Percentiles rank a stretch among this genome's conserved stretches.
Evolutionary conservation across 2,113 vertebrate genomes (phyloP).

Genomic region (Peromyscus maniculatus): DNA sequence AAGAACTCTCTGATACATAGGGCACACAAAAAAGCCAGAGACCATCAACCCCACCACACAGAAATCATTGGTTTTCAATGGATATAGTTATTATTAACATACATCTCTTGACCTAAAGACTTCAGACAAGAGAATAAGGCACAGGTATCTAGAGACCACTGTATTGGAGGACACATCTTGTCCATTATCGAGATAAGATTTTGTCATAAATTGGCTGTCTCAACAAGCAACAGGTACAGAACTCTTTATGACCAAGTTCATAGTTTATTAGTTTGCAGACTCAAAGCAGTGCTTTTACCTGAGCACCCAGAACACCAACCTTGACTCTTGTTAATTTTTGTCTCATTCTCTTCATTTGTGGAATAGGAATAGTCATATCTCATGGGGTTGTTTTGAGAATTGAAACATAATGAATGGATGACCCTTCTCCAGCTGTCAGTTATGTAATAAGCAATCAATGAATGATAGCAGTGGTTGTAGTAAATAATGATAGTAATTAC

Average conservation of each 20-base stretch:
- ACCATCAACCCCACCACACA: neutral
- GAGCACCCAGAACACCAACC: neutral
- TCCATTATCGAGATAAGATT: neutral
- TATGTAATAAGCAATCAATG: neutral
- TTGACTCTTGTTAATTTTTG: neutral
- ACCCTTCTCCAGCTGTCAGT: neutral
- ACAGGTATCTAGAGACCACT: neutral
- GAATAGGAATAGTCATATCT: neutral
- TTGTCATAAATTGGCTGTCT: neutral
- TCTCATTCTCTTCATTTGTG: neutral
- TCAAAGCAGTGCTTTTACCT: neutral
- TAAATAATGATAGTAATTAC: conserved; percentile 64
- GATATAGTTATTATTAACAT: neutral
- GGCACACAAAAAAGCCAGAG: neutral
- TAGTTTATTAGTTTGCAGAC: neutral
- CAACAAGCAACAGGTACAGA: neutral
- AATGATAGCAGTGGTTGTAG: neutral
- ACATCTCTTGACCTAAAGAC: neutral
- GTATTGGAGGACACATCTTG: neutral
- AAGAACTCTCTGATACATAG: too few relatives aligned
- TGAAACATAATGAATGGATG: conserved; percentile 45
- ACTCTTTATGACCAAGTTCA: neutral
- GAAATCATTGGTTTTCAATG: neutral
- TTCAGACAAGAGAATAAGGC: neutral
- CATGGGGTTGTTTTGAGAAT: conserved; percentile 11